Base-by-base conservation (phyloP, 2,797 vertebrate genomes). In the Podarcis siculus region DNA sequence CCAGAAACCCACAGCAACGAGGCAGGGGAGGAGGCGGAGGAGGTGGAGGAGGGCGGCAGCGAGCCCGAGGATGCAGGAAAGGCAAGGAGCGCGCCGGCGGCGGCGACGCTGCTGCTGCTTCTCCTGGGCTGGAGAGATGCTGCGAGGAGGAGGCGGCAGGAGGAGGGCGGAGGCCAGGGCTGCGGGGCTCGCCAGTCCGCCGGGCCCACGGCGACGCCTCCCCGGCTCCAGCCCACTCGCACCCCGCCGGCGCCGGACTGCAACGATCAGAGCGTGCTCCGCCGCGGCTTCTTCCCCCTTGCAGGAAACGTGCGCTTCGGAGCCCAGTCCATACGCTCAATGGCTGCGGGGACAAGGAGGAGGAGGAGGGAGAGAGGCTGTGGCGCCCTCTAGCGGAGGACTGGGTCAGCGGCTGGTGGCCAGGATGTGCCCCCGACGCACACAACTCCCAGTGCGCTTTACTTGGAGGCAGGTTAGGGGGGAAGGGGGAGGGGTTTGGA, bases 211-310 rank as follows among this genome's bases (percentile, higher is more conserved):
- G 6, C 61, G 45, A 87, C 86, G 90, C 92, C 90, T 23, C 84
- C 92, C 94, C 91, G 89, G 92, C 76, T 73, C 80, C 86, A 69
- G 86, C 32, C 81, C 61, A 9, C 71, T 42, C 25, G 72, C 83
- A 37, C n/a, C 58, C 64, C n/a, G 49, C 67, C 79, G n/a, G 81
- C 61, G 49, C 61, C 45, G 67, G 82, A 35, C 21, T 64, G 69
- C 78, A 23, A n/a, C 79, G 15, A n/a, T 72, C 67, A 79, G 66
- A 32, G 69, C 37, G 9, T 23, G 45, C 32, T 27, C 58, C 37
- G 32, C 35, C 21, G 2, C 64, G 3, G 77, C 13, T 49, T 2
- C 66, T 58, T 30, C 42, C 42, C 42, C 85, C 30, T 4, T 35
- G 49, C 88, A 58, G 45, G 79, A 55, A 86, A 45, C 79, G 79